Conservation (phyloP, 2,113 vertebrate species). For the Apodemus speciosus region DNA sequence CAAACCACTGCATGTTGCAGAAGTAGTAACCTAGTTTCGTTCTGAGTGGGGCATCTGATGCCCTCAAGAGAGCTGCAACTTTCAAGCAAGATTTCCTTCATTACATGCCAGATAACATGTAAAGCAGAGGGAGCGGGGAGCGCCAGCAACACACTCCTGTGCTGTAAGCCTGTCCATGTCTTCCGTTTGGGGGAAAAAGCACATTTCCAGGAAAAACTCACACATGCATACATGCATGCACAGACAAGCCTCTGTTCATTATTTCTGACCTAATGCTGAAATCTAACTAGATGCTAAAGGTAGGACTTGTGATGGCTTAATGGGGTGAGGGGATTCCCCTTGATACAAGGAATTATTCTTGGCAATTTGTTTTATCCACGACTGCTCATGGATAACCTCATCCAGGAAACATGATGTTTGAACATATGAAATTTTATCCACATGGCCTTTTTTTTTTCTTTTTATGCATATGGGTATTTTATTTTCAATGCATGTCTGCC, state of each 20-base stretch:
- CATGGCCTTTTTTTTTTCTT: neutral
- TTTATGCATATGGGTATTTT: neutral
- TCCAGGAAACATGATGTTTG: neutral
- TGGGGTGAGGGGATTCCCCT: no score
- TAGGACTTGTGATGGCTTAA: neutral
- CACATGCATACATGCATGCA: neutral
- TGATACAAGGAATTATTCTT: neutral
- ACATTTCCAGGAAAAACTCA: neutral
- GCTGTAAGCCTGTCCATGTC: neutral
- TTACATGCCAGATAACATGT: constrained; percentile 53
- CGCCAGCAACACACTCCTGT: neutral
- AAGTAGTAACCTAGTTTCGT: constrained; percentile 79
- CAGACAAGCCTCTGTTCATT: neutral
- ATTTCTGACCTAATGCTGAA: neutral
- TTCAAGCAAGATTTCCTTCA: constrained; percentile 73
- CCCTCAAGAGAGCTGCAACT: constrained; percentile 80
- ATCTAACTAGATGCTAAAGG: constrained; percentile 20
- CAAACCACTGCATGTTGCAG: constrained; percentile 78
- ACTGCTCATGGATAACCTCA: constrained; percentile 7
- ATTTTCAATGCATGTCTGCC: neutral
- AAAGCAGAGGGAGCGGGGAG: neutral
- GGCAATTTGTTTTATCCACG: neutral
- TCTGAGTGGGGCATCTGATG: constrained; percentile 72
- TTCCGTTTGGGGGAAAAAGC: neutral
- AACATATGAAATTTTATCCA: constrained; percentile 32